Conservation (phyloP, 1,140 invertebrate genomes). For the Papilio dardanus region DNA sequence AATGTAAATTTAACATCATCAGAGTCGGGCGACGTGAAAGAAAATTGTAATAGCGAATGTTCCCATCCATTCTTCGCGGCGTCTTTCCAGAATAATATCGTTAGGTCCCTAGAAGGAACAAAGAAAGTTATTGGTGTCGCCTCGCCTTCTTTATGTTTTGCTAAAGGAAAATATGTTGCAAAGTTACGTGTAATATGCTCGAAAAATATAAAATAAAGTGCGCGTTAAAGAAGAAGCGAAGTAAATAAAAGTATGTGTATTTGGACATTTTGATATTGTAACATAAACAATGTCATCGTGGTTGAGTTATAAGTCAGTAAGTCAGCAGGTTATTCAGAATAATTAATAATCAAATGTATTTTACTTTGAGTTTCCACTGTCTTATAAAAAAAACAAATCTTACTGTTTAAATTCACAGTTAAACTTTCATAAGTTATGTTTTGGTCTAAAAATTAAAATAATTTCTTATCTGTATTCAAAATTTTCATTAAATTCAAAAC, state of each 20-base stretch:
- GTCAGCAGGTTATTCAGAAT: not conserved
- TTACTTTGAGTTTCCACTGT: no score
- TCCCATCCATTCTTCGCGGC: constrained; percentile 12
- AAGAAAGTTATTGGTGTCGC: constrained; percentile 29
- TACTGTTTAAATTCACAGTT: no score
- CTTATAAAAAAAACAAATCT: no score
- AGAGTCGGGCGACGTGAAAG: constrained; percentile 21
- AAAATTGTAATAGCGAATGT: constrained; percentile 14
- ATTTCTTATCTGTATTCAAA: not conserved
- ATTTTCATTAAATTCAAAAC: constrained; percentile 10
- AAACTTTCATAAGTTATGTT: not conserved
- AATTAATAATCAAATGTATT: not conserved
- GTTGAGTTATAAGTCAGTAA: not conserved
- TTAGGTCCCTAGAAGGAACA: constrained; percentile 34
- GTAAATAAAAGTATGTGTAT: not conserved
- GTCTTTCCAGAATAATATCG: constrained; percentile 30
- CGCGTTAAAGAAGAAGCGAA: not conserved
- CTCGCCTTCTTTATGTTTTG: constrained; percentile 24
- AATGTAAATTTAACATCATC: constrained; percentile 29
- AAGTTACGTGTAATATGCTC: not conserved
- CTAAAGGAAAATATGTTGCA: constrained; percentile 6
- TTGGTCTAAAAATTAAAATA: not conserved
- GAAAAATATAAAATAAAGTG: not conserved
- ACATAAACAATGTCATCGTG: not conserved
- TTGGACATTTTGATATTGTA: not conserved